Evolutionary conservation across 2,797 vertebrate genomes (phyloP).

Genomic region (Poeciliopsis presidionis): DNA sequence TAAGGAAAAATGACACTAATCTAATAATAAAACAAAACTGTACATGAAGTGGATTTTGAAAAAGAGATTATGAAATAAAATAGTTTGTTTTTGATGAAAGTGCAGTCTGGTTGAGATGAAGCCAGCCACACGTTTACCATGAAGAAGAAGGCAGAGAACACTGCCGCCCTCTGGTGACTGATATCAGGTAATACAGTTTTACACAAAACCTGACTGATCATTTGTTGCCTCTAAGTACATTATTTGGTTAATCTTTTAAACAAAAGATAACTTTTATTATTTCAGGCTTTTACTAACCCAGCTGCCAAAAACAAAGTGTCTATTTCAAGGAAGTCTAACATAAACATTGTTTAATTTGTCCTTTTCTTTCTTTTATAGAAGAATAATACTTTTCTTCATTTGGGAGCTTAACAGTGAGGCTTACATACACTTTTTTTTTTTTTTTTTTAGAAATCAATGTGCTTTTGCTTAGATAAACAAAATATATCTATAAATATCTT

Average conservation of each 20-base stretch:
- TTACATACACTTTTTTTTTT: background rate
- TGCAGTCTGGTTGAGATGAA: background rate
- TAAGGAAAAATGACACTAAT: background rate
- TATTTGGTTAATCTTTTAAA: background rate
- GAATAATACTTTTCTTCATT: background rate
- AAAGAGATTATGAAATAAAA: background rate
- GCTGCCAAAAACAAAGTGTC: background rate
- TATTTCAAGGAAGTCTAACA: background rate
- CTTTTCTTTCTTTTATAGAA: background rate
- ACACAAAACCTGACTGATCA: background rate
- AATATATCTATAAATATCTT: too few relatives aligned
- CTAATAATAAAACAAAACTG: background rate
- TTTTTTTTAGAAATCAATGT: too few relatives aligned
- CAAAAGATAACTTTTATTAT: background rate
- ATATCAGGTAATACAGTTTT: conserved; percentile 42
- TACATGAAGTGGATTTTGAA: background rate
- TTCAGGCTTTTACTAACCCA: background rate
- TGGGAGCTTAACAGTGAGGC: background rate
- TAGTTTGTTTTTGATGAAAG: background rate
- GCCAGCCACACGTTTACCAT: background rate
- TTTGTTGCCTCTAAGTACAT: background rate
- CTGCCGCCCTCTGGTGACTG: conserved; percentile 67
- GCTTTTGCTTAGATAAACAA: background rate
- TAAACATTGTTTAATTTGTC: background rate
- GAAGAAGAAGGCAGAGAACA: conserved; percentile 3